phyloP scores from a whole-genome alignment of 2,113 vertebrate species.

The Gymnarchus niloticus region DNA sequence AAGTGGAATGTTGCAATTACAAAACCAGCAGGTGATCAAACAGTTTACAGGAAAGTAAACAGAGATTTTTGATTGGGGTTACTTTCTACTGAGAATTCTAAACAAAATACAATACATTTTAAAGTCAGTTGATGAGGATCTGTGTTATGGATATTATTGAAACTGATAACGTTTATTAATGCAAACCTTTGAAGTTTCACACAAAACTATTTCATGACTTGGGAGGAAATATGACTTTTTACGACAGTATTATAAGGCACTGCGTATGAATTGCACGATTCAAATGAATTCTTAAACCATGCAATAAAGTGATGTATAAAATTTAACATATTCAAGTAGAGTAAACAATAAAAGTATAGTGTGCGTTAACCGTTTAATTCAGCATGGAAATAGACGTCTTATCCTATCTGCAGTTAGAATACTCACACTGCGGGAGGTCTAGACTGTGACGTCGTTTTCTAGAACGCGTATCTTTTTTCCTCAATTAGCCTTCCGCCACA shows the following conservation, averaged over 20 bases:
- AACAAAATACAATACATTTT: constrained; percentile 27
- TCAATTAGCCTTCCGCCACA: no score
- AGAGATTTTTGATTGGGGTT: constrained; percentile 31
- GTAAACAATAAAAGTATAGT: no score
- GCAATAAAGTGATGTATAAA: background rate
- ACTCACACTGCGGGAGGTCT: background rate
- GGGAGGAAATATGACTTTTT: background rate
- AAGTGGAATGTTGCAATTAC: constrained; percentile 45
- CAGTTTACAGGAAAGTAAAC: constrained; percentile 44
- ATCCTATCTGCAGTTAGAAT: background rate
- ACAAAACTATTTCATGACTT: background rate
- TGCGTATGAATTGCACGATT: background rate
- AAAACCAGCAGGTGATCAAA: constrained; percentile 52
- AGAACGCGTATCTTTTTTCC: no score
- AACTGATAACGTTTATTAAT: background rate
- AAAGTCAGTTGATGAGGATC: constrained; percentile 15
- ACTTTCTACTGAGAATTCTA: constrained; percentile 24
- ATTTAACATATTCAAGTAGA: no score
- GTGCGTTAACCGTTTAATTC: background rate
- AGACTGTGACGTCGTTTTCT: background rate
- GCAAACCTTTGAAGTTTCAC: background rate
- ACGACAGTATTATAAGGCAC: background rate
- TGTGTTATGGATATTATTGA: constrained; percentile 15
- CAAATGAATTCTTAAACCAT: background rate
- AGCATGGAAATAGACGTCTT: background rate